These are phyloP conservation scores for Drosophila willistoni DNA, from an alignment of 1,140 invertebrate genomes.

Conservation along the genomic window DNA sequence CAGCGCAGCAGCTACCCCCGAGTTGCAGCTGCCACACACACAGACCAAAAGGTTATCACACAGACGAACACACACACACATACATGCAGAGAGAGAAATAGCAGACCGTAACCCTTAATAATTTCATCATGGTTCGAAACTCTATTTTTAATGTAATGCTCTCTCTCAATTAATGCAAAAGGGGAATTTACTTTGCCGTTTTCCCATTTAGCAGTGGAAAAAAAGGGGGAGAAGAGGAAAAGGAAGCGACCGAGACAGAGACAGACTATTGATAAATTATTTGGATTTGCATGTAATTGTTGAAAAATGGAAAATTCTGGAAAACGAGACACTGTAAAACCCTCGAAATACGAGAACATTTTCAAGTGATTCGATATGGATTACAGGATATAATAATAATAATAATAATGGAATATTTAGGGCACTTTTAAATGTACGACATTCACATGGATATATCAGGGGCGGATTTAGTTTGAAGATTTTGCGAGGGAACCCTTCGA, in stretches of 20 bases:
- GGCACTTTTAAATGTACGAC: too few relatives aligned
- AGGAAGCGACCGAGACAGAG: not conserved
- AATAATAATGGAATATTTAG: too few relatives aligned
- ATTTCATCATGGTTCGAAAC: constrained; percentile 36
- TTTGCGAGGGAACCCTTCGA: too few relatives aligned
- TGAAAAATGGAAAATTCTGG: not conserved
- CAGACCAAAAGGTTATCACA: constrained; percentile 65
- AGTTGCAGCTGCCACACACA: constrained; percentile 65
- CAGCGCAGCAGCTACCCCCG: constrained; percentile 46
- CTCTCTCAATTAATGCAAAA: constrained; percentile 3
- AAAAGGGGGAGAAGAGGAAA: not conserved
- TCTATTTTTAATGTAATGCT: constrained; percentile 15
- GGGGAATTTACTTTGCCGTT: not conserved
- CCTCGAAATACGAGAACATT: not conserved
- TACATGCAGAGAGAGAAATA: not conserved
- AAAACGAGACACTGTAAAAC: too few relatives aligned
- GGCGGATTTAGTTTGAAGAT: too few relatives aligned
- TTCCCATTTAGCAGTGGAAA: not conserved
- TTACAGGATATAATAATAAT: too few relatives aligned
- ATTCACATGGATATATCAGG: too few relatives aligned
- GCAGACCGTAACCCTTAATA: constrained; percentile 40
- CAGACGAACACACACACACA: constrained; percentile 4
- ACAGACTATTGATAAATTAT: not conserved
- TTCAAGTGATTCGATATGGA: not conserved
- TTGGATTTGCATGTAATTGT: constrained; percentile 1